These are phyloP conservation scores for Myrmophylax atrothorax DNA, from an alignment of 2,113 vertebrate genomes.

Conservation along the genomic window DNA sequence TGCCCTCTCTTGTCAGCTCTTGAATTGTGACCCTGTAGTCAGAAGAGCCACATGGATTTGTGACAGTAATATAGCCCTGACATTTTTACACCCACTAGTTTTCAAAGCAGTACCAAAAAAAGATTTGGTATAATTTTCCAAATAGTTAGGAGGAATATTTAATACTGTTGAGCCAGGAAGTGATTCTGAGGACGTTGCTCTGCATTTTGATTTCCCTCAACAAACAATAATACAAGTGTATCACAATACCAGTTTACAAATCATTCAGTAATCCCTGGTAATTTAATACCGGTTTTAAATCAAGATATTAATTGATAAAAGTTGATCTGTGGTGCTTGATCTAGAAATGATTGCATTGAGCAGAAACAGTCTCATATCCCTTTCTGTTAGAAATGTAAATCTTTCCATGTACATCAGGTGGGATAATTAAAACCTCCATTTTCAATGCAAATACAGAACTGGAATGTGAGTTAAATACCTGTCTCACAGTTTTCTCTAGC, in stretches of 20 bases:
- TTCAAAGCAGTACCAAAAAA: not conserved
- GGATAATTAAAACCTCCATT: not conserved
- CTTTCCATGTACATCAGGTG: not conserved
- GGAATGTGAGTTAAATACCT: not conserved
- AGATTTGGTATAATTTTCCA: not conserved
- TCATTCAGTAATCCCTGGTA: not conserved
- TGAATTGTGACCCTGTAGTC: not conserved
- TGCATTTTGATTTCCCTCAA: not conserved
- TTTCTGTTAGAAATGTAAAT: not conserved
- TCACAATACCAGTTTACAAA: not conserved
- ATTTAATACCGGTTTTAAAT: not conserved
- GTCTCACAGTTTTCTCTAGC: not conserved
- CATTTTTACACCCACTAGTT: not conserved
- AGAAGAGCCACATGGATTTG: not conserved
- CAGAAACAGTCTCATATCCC: not conserved
- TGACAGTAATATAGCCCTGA: not conserved
- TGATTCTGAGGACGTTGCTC: not conserved
- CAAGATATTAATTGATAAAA: not conserved
- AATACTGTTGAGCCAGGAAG: not conserved
- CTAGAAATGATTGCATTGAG: not conserved
- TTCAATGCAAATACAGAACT: not conserved
- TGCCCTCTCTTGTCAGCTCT: not conserved
- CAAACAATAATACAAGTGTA: not conserved
- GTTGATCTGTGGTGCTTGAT: not conserved
- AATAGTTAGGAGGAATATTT: not conserved